A percentile compares a stretch with the other conserved stretches of the same genome.
phyloP scores from a whole-genome alignment of 2,797 vertebrate species.

The Danio albolineatus region DNA sequence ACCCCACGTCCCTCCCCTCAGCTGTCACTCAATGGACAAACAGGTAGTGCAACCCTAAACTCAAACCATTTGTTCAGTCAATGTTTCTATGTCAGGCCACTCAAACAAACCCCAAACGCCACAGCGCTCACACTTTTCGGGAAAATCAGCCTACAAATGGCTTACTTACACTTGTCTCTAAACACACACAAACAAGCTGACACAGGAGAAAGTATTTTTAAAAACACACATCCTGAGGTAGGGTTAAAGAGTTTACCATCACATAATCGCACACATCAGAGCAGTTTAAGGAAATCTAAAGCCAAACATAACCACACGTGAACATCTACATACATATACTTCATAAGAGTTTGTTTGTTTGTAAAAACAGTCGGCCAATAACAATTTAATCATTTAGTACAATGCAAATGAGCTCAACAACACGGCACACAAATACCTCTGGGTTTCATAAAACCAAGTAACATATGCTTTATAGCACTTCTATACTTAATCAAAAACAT shows the following conservation, averaged over 20 bases:
- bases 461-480: constrained; percentile 23
- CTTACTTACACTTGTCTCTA: neutral
- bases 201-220: constrained; percentile 5
- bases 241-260: neutral
- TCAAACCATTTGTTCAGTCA: constrained; percentile 36
- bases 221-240: neutral
- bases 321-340: neutral
- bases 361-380: neutral
- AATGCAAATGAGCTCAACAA: constrained; percentile 7
- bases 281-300: neutral
- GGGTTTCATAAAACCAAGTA: constrained; percentile 22
- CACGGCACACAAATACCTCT: constrained; percentile 9
- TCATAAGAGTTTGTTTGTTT: constrained; percentile 4
- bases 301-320: neutral
- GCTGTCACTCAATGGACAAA: neutral
- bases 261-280: neutral
- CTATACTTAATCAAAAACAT: constrained; percentile 21
- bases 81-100: constrained; percentile 21
- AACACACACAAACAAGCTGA: constrained; percentile 10
- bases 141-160: constrained; percentile 10
- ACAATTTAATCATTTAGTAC: constrained; percentile 2
- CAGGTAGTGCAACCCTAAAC: constrained; percentile 32
- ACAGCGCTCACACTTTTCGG: constrained; percentile 22
- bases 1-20: neutral
- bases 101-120: constrained; percentile 38